Evolutionary conservation across 2,888 invertebrate species (phyloP).

Genomic region (Cancer borealis): DNA sequence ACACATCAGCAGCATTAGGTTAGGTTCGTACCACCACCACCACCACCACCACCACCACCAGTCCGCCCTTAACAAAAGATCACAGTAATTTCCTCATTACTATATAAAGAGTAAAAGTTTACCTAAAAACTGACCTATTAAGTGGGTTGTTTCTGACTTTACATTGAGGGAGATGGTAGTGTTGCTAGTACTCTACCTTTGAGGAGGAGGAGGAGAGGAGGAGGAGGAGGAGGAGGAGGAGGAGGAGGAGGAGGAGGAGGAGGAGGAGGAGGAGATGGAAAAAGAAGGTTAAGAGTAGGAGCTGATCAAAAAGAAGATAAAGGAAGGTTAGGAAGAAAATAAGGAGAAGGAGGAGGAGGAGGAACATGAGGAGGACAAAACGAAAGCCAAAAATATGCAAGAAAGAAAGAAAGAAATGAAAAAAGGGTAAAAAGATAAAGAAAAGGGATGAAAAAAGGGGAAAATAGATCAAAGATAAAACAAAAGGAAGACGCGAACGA

Average conservation of each 20-base stretch:
- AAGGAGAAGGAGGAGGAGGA: not conserved
- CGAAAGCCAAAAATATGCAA: too few relatives aligned
- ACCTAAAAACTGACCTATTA: not conserved
- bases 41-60: not conserved
- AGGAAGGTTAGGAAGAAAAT: not conserved
- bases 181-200: not conserved
- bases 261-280: not conserved
- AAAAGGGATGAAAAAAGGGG: not conserved
- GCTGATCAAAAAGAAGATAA: not conserved
- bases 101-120: constrained; percentile 23
- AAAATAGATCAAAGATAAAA: not conserved
- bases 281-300: not conserved
- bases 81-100: constrained; percentile 24
- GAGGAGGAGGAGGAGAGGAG: too few relatives aligned
- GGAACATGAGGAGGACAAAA: not conserved
- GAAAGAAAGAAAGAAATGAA: not conserved
- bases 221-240: constrained; percentile 8
- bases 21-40: not conserved
- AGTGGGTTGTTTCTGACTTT: not conserved
- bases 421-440: not conserved
- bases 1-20: not conserved
- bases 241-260: constrained; percentile 1
- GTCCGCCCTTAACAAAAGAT: not conserved
- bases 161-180: not conserved
- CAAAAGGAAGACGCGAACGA: not conserved